Conservation (phyloP, 2,888 invertebrate species). For the Parnassius smintheus region DNA sequence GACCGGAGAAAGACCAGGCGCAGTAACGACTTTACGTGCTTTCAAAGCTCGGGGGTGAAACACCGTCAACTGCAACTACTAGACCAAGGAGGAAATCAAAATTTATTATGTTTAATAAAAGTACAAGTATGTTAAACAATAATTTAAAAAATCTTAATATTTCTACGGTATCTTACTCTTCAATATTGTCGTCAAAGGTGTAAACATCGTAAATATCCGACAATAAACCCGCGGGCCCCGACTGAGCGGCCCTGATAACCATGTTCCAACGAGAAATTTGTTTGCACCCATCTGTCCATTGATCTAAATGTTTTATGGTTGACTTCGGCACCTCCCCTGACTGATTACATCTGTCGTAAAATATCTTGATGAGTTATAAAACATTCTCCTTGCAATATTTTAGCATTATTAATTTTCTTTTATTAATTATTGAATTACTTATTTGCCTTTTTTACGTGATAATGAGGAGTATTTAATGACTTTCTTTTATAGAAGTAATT, state of each 20-base stretch:
- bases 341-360: conserved; percentile 58
- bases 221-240: conserved; percentile 36
- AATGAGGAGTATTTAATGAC: no score
- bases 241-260: conserved; percentile 46
- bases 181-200: conserved; percentile 32
- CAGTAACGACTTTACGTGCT: no score
- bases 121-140: no score
- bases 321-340: conserved; percentile 44
- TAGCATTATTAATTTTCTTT: background rate
- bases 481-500: no score
- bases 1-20: no score
- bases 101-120: no score
- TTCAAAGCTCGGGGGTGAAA: no score
- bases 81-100: no score
- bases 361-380: conserved; percentile 35
- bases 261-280: conserved; percentile 47
- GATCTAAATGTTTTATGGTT: conserved; percentile 47
- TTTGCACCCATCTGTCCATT: conserved; percentile 41
- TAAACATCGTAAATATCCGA: conserved; percentile 39
- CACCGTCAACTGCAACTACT: no score
- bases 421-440: no score
- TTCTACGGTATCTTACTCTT: conserved; percentile 11
- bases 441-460: no score
- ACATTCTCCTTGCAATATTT: conserved; percentile 16
- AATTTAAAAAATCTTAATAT: background rate